phyloP scores from a whole-genome alignment of 2,113 vertebrate species.

The Carassius auratus region DNA sequence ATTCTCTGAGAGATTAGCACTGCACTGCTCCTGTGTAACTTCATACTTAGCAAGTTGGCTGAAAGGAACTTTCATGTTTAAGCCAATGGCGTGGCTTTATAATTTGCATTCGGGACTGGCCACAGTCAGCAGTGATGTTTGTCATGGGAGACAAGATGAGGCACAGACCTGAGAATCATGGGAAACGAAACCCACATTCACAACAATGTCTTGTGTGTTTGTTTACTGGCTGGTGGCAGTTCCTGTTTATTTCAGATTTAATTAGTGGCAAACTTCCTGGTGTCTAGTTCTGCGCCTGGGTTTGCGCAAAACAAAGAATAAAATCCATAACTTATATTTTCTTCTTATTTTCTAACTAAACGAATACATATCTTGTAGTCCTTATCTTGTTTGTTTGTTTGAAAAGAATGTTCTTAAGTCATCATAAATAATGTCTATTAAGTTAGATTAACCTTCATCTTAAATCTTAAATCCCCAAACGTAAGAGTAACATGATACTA shows the following conservation, averaged over 20 bases:
- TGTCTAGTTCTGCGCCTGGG: neutral
- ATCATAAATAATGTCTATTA: no score
- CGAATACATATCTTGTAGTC: neutral
- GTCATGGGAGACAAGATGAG: slow-evolving; percentile 6
- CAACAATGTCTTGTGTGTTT: no score
- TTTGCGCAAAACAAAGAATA: neutral
- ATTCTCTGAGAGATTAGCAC: slow-evolving; percentile 6
- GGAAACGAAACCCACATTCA: slow-evolving; percentile 18
- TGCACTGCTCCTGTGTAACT: neutral
- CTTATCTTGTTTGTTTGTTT: no score
- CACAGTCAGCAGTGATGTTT: neutral
- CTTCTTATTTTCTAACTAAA: neutral
- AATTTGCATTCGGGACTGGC: slow-evolving; percentile 20
- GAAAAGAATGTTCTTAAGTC: neutral
- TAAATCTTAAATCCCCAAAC: no score
- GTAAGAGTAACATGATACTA: neutral
- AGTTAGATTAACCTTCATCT: neutral
- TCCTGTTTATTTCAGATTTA: no score
- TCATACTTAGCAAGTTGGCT: neutral
- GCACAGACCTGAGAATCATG: slow-evolving; percentile 16
- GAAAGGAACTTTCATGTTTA: neutral
- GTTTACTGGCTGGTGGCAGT: no score
- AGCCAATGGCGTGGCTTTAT: slow-evolving; percentile 24
- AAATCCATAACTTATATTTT: neutral
- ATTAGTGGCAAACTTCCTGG: no score